Percentiles rank a stretch among this genome's conserved stretches.
phyloP scores from a whole-genome alignment of 2,113 vertebrate species.

The Poeciliopsis prolifica region DNA sequence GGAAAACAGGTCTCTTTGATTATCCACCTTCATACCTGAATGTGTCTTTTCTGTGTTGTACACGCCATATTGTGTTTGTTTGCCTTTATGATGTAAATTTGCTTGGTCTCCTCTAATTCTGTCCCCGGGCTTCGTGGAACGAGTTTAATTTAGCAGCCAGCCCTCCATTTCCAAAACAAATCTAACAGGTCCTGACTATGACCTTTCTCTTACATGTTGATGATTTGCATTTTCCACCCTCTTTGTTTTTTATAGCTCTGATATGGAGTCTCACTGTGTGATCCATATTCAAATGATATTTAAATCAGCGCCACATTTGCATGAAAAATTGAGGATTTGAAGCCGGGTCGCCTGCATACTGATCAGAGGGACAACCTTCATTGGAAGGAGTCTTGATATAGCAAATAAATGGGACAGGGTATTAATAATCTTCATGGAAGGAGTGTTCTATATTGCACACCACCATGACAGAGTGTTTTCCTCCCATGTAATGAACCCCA shows the following conservation, averaged over 20 bases:
- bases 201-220: slow-evolving; percentile 75
- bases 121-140: slow-evolving; percentile 49
- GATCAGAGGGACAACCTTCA: slow-evolving; percentile 73
- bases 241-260: slow-evolving; percentile 42
- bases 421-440: slow-evolving; percentile 65
- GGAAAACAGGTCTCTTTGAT: slow-evolving; percentile 27
- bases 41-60: slow-evolving; percentile 14
- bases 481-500: slow-evolving; percentile 61
- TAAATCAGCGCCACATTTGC: slow-evolving; percentile 79
- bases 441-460: slow-evolving; percentile 46
- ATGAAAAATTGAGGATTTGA: slow-evolving; percentile 81
- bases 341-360: slow-evolving; percentile 77
- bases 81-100: slow-evolving; percentile 54
- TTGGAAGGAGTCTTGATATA: slow-evolving; percentile 65
- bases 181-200: slow-evolving; percentile 65
- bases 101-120: slow-evolving; percentile 56
- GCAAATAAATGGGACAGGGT: slow-evolving; percentile 62
- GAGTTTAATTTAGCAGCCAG: slow-evolving; percentile 61
- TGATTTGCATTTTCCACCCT: slow-evolving; percentile 72
- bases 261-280: slow-evolving; percentile 74
- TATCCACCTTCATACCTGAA: slow-evolving; percentile 15
- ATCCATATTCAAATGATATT: slow-evolving; percentile 84
- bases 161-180: slow-evolving; percentile 69
- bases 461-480: slow-evolving; percentile 34
- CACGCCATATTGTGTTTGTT: slow-evolving; percentile 48